These are phyloP conservation scores for Stenodera caucasica DNA, from an alignment of 2,888 invertebrate species.

Conservation along the genomic window DNA sequence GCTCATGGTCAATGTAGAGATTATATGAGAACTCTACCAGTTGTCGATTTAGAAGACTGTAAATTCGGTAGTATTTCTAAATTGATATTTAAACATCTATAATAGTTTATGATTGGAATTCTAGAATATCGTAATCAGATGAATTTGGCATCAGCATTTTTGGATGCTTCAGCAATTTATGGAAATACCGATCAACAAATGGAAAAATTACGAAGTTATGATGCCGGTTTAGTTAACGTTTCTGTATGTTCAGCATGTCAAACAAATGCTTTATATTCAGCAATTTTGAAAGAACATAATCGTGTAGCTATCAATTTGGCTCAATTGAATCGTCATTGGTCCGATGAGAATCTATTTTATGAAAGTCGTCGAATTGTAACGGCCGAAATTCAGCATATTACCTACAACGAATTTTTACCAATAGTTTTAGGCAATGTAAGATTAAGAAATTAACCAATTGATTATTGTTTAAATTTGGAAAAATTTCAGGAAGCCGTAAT, in stretches of 20 bases:
- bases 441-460: slow-evolving; percentile 3
- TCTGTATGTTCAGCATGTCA: slow-evolving; percentile 68
- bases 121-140: slow-evolving; percentile 77
- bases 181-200: slow-evolving; percentile 74
- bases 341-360: slow-evolving; percentile 73
- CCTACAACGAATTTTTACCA: slow-evolving; percentile 80
- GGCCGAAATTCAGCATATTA: slow-evolving; percentile 82
- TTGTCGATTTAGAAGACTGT: slow-evolving; percentile 64
- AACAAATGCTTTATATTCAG: slow-evolving; percentile 71
- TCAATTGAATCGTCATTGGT: slow-evolving; percentile 76
- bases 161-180: slow-evolving; percentile 83
- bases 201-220: slow-evolving; percentile 69
- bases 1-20: slow-evolving; percentile 61
- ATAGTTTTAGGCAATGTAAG: slow-evolving; percentile 74
- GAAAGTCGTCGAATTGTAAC: slow-evolving; percentile 75
- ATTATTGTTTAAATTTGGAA: too few species aligned
- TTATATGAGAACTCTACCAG: slow-evolving; percentile 72
- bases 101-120: slow-evolving; percentile 18
- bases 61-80: slow-evolving; percentile 61
- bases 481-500: slow-evolving; percentile 62
- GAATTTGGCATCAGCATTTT: slow-evolving; percentile 80
- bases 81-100: slow-evolving; percentile 22
- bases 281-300: slow-evolving; percentile 77
- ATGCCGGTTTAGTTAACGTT: slow-evolving; percentile 70
- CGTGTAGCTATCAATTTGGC: slow-evolving; percentile 72